Evolutionary conservation across 1,140 invertebrate genomes (phyloP), one percentile per base, ranked within the genome.

Genomic region (Monochamus saltuarius): DNA sequence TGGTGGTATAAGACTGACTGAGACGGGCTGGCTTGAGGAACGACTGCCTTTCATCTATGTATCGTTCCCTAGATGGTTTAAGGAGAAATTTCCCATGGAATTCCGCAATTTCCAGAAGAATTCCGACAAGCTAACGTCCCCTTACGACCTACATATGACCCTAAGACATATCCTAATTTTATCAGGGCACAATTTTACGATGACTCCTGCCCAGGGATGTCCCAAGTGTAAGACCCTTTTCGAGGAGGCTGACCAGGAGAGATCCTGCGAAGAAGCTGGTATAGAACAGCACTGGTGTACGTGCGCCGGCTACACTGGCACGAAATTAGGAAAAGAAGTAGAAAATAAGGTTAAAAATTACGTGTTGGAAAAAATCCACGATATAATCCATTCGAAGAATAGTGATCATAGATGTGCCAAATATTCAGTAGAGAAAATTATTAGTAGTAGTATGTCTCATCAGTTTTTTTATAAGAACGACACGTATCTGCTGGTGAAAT

Each of bases 11-110:
- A 77, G 89, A 49, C 71, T 84, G 35, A 89, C 87, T 0, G 82
- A 84, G 55, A 82, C 84, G 10, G 92, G 92, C 0, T 90, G 89
- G 80, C 83, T 93, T 47, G 93, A 95, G 71, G 91, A 94, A 73
- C 75, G 91, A 42, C 73, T 95, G 13, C 93, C 93, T 1, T 89
- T 90, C 72, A 78, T 91, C 13, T 90, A 85, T 62, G 65, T 93
- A 2, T 84, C 83, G 68, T 68, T 93, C 0, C 92, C 93, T 0
- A 67, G 81, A 37, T 83, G 82, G 77, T 90, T 91, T 66, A 74
- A 77, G 46, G 64, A 81, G 13, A 74, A 78, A 52, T 82, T 86
- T 66, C 81, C 82, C 0, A 63, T 80, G n/a, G 76, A 84, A 16
- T 81, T 80, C 47, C 66, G 75, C 8, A 88, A 87, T 69, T 70